Evolutionary conservation across 2,797 vertebrate genomes (phyloP), one percentile per base, ranked within the genome.

Genomic region (Phrynocephalus vlangalii): DNA sequence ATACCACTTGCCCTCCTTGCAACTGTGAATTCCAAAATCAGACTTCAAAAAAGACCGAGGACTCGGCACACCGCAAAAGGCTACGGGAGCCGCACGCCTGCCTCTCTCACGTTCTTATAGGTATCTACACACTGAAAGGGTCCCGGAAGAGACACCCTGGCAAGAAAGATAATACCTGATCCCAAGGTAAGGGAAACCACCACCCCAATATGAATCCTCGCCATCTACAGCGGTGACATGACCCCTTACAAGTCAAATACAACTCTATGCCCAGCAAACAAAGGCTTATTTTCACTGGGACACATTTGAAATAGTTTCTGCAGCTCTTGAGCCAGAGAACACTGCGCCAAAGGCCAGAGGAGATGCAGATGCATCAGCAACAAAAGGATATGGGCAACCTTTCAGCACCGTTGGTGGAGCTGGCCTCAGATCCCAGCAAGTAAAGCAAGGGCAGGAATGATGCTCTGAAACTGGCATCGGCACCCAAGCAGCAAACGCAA

Each of bases 1-100:
- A 75, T n/a, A 81, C 38, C 75, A n/a, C 60, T 60, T 82, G 56
- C 79, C 73, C 70, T 71, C 56, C 71, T 82, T 80, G 73, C 60
- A 88, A 85, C 50, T 76, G 83, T 22, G 60, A 68, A 85, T 85
- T 85, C 30, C 38, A 76, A n/a, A 85, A 88, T 68, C 63, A 56
- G 28, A 75, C 3, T 67, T 48, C 70, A 26, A 82, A 81, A 30
- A 82, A 81, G n/a, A 60, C 60, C 72, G 77, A 85, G 10, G 67
- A n/a, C 26, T 38, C 38, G 26, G 11, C 22, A 22, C 66, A 48
- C 2, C 76, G 71, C 30, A 52, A 80, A 71, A 48, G 15, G 6
- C 24, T 2, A 70, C n/a, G 13, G n/a, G 68, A 84, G 18, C 50
- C 68, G 20, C 20, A 76, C 24, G 20, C 3, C 24, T 52, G 48